These are phyloP conservation scores for Digitonthophagus gazella DNA, from an alignment of 2,888 invertebrate genomes.

Conservation along the genomic window DNA sequence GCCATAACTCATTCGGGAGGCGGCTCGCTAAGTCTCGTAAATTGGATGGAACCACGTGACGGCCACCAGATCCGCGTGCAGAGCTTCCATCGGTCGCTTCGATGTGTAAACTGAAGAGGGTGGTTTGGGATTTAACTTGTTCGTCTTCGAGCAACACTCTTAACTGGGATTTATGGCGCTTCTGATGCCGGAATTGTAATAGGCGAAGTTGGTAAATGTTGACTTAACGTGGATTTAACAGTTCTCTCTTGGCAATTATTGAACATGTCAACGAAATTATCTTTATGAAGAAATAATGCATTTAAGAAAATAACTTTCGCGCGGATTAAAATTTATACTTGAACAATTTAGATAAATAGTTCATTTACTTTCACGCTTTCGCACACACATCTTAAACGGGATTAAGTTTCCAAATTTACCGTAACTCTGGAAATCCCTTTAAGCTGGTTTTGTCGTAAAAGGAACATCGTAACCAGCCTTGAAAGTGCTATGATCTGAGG, in stretches of 20 bases:
- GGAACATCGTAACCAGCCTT: background rate
- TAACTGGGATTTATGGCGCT: background rate
- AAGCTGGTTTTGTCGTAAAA: background rate
- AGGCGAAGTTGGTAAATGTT: background rate
- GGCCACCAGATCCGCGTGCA: background rate
- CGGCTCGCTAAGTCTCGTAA: slow-evolving; percentile 1
- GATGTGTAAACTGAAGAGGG: background rate
- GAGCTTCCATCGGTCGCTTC: background rate
- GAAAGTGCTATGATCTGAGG: background rate
- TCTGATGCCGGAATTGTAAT: background rate
- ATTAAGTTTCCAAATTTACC: no score
- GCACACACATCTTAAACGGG: no score
- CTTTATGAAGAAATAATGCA: no score
- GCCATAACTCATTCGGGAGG: slow-evolving; percentile 3
- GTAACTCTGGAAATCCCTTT: background rate
- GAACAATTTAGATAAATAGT: no score
- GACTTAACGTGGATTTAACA: no score
- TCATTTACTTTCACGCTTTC: no score
- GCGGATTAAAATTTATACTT: no score
- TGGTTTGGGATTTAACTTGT: background rate
- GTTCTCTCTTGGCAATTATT: no score
- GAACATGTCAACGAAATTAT: no score
- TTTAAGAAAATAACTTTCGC: no score
- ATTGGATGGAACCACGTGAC: slow-evolving; percentile 12
- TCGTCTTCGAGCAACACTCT: background rate